A percentile compares a stretch with the other conserved stretches of the same genome.
Conservation (phyloP, 2,797 vertebrate genomes). For the Pogonophryne albipinna region DNA sequence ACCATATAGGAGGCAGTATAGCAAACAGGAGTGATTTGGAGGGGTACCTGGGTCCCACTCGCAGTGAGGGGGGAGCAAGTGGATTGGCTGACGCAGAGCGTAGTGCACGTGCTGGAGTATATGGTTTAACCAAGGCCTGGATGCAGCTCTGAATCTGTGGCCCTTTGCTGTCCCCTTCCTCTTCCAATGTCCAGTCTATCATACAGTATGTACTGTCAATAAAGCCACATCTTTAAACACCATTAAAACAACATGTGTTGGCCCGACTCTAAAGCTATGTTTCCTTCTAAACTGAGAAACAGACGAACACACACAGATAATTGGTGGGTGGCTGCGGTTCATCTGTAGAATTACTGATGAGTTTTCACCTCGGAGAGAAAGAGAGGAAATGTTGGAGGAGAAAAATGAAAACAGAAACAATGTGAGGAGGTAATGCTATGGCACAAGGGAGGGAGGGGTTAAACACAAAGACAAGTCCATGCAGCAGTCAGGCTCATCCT, state of each 20-base stretch:
- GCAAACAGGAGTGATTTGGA: too few relatives aligned
- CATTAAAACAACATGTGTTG: slow-evolving; percentile 13
- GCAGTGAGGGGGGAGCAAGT: too few relatives aligned
- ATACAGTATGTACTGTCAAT: too few relatives aligned
- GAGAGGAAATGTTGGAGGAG: slow-evolving; percentile 24
- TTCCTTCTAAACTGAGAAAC: slow-evolving; percentile 21
- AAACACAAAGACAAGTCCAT: background rate
- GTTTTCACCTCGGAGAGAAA: slow-evolving; percentile 44
- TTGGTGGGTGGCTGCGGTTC: slow-evolving; percentile 51
- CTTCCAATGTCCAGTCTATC: too few relatives aligned
- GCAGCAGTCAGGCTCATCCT: slow-evolving; percentile 36
- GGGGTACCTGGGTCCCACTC: too few relatives aligned
- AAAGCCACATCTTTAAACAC: too few relatives aligned
- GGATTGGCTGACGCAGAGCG: too few relatives aligned
- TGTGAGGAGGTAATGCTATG: slow-evolving; percentile 30
- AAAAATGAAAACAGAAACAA: slow-evolving; percentile 15
- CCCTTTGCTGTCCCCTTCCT: too few relatives aligned
- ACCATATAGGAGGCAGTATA: too few relatives aligned
- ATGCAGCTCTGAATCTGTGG: too few relatives aligned
- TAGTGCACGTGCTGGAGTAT: too few relatives aligned
- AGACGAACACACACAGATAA: slow-evolving; percentile 44
- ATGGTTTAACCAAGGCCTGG: too few relatives aligned
- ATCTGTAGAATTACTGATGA: slow-evolving; percentile 63
- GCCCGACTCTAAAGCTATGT: slow-evolving; percentile 28
- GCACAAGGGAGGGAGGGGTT: background rate